Evolutionary conservation across 2,888 invertebrate genomes (phyloP), one percentile per base, ranked within the genome.

Genomic region (Mythimna vitellina): DNA sequence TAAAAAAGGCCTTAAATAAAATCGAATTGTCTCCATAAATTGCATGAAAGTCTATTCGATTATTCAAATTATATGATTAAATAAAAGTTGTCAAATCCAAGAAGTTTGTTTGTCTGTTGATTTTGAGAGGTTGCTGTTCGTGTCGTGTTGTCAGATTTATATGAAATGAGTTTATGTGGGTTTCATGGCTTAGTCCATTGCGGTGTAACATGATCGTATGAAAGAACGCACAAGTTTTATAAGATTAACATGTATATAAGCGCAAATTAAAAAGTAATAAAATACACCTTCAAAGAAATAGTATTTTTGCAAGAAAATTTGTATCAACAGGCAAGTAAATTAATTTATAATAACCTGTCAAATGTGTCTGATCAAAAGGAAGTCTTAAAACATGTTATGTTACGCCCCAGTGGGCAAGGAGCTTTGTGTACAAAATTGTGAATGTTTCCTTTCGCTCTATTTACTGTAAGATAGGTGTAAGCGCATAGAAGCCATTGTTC

Each of bases 401-500:
- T 70, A 70, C 77, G 65, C 74, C 70, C 35, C 65, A 67, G 73
- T 81, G 73, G n/a, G 54, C 32, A 29, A 63, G 54, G 68, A 62
- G 75, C 73, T 54, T 62, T 76, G 68, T 87, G 88, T 88, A 87
- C 82, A 86, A 87, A 86, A 78, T 80, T 79, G 76, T 80, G 81
- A 73, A 76, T 79, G 82, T 82, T 80, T 77, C 25, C 57, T 82
- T 74, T 83, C 78, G 84, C 78, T 86, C 84, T 84, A 76, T 78
- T 72, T 82, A 78, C 78, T 71, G 54, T 92, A 89, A 89, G 88
- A 81, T 89, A 89, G 84, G 35, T 86, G 65, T 92, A 90, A 90
- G 81, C 80, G 89, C 86, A 90, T 93, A 93, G 91, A 94, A 94
- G 94, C 94, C 94, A 95, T 95, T 90, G 93, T 93, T 92, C 88